Evolutionary conservation across 2,888 invertebrate species (phyloP).

Genomic region (Scotopteryx bipunctaria): DNA sequence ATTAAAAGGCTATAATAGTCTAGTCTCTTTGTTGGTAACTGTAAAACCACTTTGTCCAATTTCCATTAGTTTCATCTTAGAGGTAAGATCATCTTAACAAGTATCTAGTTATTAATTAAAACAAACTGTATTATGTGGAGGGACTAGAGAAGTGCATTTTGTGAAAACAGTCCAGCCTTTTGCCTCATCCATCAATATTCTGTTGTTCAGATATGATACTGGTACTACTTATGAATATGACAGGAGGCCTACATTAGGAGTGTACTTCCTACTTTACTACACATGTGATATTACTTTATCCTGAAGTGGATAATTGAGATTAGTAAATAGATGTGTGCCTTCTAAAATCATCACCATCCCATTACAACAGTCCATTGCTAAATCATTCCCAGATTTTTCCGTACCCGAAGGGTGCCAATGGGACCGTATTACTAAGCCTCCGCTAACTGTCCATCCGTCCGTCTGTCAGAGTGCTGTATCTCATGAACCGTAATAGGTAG

Average conservation of each 20-base stretch:
- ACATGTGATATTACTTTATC: slow-evolving; percentile 45
- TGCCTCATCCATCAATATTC: background rate
- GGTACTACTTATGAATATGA: slow-evolving; percentile 1
- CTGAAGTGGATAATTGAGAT: slow-evolving; percentile 44
- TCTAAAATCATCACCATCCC: slow-evolving; percentile 67
- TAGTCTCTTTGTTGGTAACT: slow-evolving; percentile 27
- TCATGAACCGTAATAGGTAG: too few relatives aligned
- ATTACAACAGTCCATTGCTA: slow-evolving; percentile 60
- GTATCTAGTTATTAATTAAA: slow-evolving; percentile 21
- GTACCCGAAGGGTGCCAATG: too few relatives aligned
- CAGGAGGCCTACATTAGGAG: slow-evolving; percentile 9
- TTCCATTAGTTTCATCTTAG: slow-evolving; percentile 27
- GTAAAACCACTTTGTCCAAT: slow-evolving; percentile 18
- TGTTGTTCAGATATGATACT: background rate
- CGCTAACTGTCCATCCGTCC: too few relatives aligned
- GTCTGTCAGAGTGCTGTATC: too few relatives aligned
- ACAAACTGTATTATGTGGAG: slow-evolving; percentile 4
- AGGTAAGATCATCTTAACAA: slow-evolving; percentile 33
- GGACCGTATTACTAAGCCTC: too few relatives aligned
- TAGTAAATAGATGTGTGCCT: slow-evolving; percentile 70
- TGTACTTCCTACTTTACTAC: slow-evolving; percentile 4
- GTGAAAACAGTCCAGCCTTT: background rate
- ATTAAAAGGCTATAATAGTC: slow-evolving; percentile 27
- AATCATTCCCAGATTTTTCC: slow-evolving; percentile 15
- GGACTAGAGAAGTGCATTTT: background rate